Evolutionary conservation across 2,113 vertebrate species (phyloP), one percentile per base, ranked within the genome.

Genomic region (Coregonus clupeaformis): DNA sequence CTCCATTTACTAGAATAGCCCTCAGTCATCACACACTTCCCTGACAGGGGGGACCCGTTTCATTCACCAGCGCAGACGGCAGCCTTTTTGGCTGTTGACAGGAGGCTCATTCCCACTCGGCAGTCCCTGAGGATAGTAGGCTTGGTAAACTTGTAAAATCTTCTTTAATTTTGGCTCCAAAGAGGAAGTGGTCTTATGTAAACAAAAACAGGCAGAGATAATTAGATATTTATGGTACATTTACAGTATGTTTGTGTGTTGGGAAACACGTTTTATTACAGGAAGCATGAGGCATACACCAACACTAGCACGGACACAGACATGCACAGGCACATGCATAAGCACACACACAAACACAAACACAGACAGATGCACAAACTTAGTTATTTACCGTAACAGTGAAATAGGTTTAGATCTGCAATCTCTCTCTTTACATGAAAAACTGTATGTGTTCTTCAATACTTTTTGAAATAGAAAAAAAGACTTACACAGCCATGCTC

Each of bases 401-500:
- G 63, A 42, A 78, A 78, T 68, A 55, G 64, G 67, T 84, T 80
- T 72, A 83, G 72, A 75, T 60, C 77, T 70, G 68, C 68, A 74
- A 30, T 75, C 68, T 77, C 77, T 75, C 68, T 57, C 80, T 89
- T 88, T 83, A 88, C 86, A 80, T 76, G 79, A 24, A 24, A 20
- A 18, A 73, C 76, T 76, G 62, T 59, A 76, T 65, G 69, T 78
- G 70, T 76, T 80, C 85, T 78, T 72, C 68, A 16, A 9, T 22
- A 22, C 73, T 84, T 72, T 88, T 86, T 86, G 66, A 81, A 14
- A 42, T 62, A 64, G 67, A 29, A 77, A 60, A 82, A 85, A 82
- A 76, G 82, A 82, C 81, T 89, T 89, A 84, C 76, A 77, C 75
- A 70, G 84, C 79, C 81, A 81, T 82, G 73, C 80, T 24, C 76